A percentile compares a stretch with the other conserved stretches of the same genome.
phyloP scores from a whole-genome alignment of 2,797 vertebrate genomes.

The Gila robusta region DNA sequence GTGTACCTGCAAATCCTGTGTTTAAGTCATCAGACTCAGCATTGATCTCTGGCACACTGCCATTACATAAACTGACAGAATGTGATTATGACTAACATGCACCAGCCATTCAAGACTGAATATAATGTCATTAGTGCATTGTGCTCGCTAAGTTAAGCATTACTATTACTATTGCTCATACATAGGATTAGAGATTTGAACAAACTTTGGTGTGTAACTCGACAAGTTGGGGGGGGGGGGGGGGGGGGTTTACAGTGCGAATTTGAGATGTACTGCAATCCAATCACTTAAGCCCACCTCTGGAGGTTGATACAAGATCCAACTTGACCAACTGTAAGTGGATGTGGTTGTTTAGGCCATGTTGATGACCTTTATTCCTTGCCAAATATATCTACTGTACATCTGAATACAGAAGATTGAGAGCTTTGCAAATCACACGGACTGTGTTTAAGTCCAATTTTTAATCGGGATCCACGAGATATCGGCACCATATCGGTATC shows the following conservation, averaged over 20 bases:
- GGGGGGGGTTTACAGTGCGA: neutral
- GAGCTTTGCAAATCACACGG: neutral
- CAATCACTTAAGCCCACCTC: neutral
- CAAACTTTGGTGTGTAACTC: neutral
- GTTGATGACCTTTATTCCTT: neutral
- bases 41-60: neutral
- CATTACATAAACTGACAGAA: neutral
- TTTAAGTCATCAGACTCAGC: constrained; percentile 13
- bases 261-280: neutral
- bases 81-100: constrained; percentile 22
- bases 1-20: neutral
- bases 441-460: too few relatives aligned
- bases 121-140: constrained; percentile 1
- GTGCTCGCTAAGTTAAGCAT: neutral
- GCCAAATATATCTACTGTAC: neutral
- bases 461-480: too few relatives aligned
- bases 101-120: neutral
- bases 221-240: too few relatives aligned
- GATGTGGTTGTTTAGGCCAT: neutral
- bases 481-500: too few relatives aligned
- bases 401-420: neutral
- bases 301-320: neutral
- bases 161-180: neutral
- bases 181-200: neutral
- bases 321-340: neutral